Conservation (phyloP, 2,797 vertebrate species). For the Sitta carolinensis region DNA sequence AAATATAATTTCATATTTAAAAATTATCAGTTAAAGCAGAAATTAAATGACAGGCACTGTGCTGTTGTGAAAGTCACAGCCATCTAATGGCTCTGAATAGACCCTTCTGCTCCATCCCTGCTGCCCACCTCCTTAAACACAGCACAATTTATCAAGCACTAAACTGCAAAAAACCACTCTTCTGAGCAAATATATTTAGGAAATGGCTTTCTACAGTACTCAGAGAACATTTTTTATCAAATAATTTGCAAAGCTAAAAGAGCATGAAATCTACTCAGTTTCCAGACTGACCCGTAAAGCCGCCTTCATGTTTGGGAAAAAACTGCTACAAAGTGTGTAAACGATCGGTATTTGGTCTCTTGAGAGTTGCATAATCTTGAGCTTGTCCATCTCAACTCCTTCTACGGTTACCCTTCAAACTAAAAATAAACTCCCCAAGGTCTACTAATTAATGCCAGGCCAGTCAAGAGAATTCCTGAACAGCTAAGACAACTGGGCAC, state of each 20-base stretch:
- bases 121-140: not conserved
- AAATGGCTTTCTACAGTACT: not conserved
- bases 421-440: constrained; percentile 13
- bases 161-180: not conserved
- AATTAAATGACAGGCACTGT: not conserved
- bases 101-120: constrained; percentile 23
- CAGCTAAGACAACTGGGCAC: not conserved
- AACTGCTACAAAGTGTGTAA: not conserved
- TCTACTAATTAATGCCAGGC: not conserved
- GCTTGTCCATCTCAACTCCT: not conserved
- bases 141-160: not conserved
- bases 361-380: not conserved
- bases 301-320: fast-evolving
- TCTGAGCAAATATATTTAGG: not conserved
- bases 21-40: not conserved
- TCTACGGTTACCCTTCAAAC: not conserved
- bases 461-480: constrained; percentile 35
- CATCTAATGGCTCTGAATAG: not conserved
- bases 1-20: constrained; percentile 3
- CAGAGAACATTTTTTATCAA: not conserved
- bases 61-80: not conserved
- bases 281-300: not conserved
- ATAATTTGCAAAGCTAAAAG: not conserved
- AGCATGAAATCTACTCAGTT: not conserved
- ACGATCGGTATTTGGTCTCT: not conserved